These are phyloP conservation scores for Meliscaeva auricollis DNA, from an alignment of 2,888 invertebrate genomes.

Conservation along the genomic window DNA sequence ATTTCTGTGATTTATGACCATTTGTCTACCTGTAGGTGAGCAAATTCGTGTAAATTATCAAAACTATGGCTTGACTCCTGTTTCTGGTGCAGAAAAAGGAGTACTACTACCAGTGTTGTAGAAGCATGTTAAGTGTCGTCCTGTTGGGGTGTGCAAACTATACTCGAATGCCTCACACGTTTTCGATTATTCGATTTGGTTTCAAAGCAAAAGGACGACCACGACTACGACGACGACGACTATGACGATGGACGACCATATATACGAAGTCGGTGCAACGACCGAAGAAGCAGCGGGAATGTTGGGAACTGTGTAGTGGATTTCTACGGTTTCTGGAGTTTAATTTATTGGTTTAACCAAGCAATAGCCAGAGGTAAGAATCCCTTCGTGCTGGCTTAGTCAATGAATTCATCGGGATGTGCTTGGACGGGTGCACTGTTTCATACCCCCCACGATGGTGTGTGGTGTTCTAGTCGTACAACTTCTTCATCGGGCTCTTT, in stretches of 20 bases:
- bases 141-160: slow-evolving; percentile 31
- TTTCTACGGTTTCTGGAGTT: slow-evolving; percentile 65
- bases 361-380: slow-evolving; percentile 54
- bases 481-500: slow-evolving; percentile 29
- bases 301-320: slow-evolving; percentile 57
- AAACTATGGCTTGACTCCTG: slow-evolving; percentile 63
- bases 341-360: slow-evolving; percentile 67
- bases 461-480: slow-evolving; percentile 38
- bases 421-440: slow-evolving; percentile 13
- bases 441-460: neutral
- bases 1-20: slow-evolving; percentile 67
- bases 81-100: slow-evolving; percentile 60
- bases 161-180: slow-evolving; percentile 31
- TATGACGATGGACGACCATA: neutral
- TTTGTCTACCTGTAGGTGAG: slow-evolving; percentile 75
- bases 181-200: slow-evolving; percentile 67
- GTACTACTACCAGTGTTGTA: slow-evolving; percentile 39
- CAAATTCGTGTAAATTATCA: slow-evolving; percentile 74
- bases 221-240: neutral
- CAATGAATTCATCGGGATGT: slow-evolving; percentile 73
- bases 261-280: neutral
- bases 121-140: slow-evolving; percentile 55
- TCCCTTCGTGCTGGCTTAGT: slow-evolving; percentile 55
- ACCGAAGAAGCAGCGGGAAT: neutral
- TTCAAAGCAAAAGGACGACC: neutral